Conservation (phyloP, 2,113 vertebrate species). For the Sprattus sprattus region DNA sequence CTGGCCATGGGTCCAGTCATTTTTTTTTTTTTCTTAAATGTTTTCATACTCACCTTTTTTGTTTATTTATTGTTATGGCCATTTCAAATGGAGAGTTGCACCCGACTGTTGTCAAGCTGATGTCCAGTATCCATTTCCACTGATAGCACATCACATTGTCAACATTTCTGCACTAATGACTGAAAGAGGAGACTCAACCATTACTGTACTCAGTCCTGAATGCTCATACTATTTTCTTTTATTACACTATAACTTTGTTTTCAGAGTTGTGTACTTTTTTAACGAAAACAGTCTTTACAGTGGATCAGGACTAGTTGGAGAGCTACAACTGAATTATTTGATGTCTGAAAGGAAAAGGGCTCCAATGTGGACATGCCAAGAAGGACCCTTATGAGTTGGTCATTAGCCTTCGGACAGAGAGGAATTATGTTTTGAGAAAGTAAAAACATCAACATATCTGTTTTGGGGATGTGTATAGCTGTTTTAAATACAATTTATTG, state of each 20-base stretch:
- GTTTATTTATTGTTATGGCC: not conserved
- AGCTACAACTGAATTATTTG: not conserved
- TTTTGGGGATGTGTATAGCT: slow-evolving; percentile 1
- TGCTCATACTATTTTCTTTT: slow-evolving; percentile 30
- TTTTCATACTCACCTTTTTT: slow-evolving; percentile 15
- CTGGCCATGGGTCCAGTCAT: not conserved
- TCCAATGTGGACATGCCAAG: not conserved
- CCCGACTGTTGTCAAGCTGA: not conserved
- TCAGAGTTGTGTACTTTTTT: not conserved
- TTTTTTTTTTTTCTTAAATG: slow-evolving; percentile 13
- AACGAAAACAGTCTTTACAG: not conserved
- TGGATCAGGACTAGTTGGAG: not conserved
- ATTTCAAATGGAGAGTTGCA: not conserved
- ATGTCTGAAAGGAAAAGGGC: not conserved
- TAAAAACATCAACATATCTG: slow-evolving; percentile 1
- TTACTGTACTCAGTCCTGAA: slow-evolving; percentile 42
- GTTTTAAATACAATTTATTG: slow-evolving; percentile 23
- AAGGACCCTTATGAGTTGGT: not conserved
- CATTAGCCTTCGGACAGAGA: not conserved
- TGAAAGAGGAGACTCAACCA: slow-evolving; percentile 5
- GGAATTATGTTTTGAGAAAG: not conserved
- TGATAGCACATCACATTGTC: not conserved
- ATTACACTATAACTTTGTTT: not conserved
- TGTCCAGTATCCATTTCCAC: not conserved
- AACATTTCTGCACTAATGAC: slow-evolving; percentile 1